Evolutionary conservation across 30 jellyfish, hydroid and myxozoan species (phyloP).

Genomic region (Hydractinia symbiolongicarpus): DNA sequence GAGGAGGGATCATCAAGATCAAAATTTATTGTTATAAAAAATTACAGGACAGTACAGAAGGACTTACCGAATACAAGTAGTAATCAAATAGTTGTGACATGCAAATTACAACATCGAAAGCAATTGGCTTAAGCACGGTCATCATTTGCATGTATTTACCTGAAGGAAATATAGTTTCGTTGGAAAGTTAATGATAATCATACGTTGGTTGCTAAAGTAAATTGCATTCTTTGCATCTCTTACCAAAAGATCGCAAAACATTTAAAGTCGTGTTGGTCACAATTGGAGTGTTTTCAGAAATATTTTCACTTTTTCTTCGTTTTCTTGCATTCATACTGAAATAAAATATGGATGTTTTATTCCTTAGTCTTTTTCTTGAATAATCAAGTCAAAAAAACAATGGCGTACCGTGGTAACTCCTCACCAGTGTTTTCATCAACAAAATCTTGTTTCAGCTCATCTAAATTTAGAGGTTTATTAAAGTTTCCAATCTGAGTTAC

Average conservation of each 20-base stretch:
- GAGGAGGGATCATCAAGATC: neutral
- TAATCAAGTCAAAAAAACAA: neutral
- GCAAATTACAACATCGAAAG: conserved; percentile 90
- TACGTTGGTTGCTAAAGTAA: neutral
- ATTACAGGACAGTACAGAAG: neutral
- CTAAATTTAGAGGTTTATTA: conserved; percentile 17
- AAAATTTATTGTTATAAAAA: neutral
- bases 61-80: conserved; percentile 71
- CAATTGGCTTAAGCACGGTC: conserved; percentile 86
- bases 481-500: too few species aligned
- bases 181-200: neutral
- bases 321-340: neutral
- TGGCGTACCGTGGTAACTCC: conserved; percentile 46
- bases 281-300: conserved; percentile 61
- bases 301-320: conserved; percentile 20
- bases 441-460: conserved; percentile 79
- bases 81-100: conserved; percentile 90
- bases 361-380: neutral
- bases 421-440: conserved; percentile 95
- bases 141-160: conserved; percentile 96
- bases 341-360: neutral
- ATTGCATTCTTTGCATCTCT: neutral
- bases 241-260: conserved; percentile 92
- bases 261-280: conserved; percentile 77
- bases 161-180: neutral